Base-by-base conservation (phyloP, 2,888 invertebrate genomes). In the Chesias legatella region DNA sequence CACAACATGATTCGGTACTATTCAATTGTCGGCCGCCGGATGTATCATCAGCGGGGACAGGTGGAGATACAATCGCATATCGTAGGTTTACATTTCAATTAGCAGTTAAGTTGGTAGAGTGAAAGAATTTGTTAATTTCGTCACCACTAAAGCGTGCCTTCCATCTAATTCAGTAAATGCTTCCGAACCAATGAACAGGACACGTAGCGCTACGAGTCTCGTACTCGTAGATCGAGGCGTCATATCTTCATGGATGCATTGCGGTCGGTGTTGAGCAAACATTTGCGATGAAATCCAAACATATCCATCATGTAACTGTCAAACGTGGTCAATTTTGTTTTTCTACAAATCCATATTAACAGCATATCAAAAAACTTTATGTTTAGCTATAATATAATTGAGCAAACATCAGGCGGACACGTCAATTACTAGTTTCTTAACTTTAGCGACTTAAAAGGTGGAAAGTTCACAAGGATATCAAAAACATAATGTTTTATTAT, bases 81-180 rank as follows among this genome's bases (percentile, higher is more conserved):
- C 36, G 36, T 35, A 7, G 40, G 39, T 36, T 40, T 40, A 33
- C 40, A 60, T 58, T 63, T 63, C 63, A 67, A 60, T 63, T 67
- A 63, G 61, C 64, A 60, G 58, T 50, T 48, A 49, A 64, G 58
- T 41, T 69, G 67, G 62, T 62, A 66, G 67, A 67, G 63, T 63
- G 59, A 57, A 65, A 69, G 71, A 68, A 72, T 67, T 64, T 65
- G 65, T 68, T 70, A 68, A 72, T 67, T 64, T 65, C 63, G 65
- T 69, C 70, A 67, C 74, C 73, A 65, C 72, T 77, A 80, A 79
- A 79, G 74, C 79, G 76, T 76, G 75, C 75, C 70, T 79, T 79
- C 76, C 72, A 69, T 78, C 73, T 80, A 81, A 82, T 79, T 81
- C 79, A 78, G 77, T 81, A 79, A 76, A 78, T 72, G 72, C 79